phyloP scores from a whole-genome alignment of 2,888 invertebrate species.

The Drosophila tripunctata region DNA sequence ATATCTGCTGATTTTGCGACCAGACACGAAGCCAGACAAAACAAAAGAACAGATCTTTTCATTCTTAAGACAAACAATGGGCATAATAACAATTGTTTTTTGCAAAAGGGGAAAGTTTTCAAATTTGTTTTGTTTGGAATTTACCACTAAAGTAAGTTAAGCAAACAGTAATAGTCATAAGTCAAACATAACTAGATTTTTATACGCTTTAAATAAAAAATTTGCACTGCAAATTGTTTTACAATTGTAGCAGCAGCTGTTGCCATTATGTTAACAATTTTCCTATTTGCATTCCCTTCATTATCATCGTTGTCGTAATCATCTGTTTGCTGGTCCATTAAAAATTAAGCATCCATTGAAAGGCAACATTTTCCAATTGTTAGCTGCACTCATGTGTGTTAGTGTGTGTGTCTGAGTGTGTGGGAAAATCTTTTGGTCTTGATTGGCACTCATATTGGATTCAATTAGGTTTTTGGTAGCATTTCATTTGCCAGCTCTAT shows the following conservation, averaged over 20 bases:
- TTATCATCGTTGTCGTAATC: not conserved
- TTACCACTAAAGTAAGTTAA: not conserved
- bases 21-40: slow-evolving; percentile 43
- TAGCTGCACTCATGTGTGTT: slow-evolving; percentile 10
- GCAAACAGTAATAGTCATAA: slow-evolving; percentile 6
- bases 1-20: slow-evolving; percentile 4
- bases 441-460: slow-evolving; percentile 63
- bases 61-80: slow-evolving; percentile 17
- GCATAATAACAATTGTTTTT: slow-evolving; percentile 6
- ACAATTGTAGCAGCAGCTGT: slow-evolving; percentile 11
- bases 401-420: not conserved
- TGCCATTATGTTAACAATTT: slow-evolving; percentile 25
- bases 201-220: not conserved
- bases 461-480: slow-evolving; percentile 56
- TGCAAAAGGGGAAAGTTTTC: slow-evolving; percentile 11
- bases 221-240: slow-evolving; percentile 34
- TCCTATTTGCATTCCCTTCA: slow-evolving; percentile 6
- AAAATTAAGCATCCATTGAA: slow-evolving; percentile 43
- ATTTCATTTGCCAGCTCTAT: slow-evolving; percentile 18
- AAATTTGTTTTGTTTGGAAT: not conserved
- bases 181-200: slow-evolving; percentile 7
- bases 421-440: slow-evolving; percentile 56
- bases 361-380: slow-evolving; percentile 63
- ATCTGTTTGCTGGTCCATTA: slow-evolving; percentile 35
- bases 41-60: slow-evolving; percentile 43